Evolutionary conservation across 2,113 vertebrate species (phyloP).

Genomic region (Coregonus clupeaformis): DNA sequence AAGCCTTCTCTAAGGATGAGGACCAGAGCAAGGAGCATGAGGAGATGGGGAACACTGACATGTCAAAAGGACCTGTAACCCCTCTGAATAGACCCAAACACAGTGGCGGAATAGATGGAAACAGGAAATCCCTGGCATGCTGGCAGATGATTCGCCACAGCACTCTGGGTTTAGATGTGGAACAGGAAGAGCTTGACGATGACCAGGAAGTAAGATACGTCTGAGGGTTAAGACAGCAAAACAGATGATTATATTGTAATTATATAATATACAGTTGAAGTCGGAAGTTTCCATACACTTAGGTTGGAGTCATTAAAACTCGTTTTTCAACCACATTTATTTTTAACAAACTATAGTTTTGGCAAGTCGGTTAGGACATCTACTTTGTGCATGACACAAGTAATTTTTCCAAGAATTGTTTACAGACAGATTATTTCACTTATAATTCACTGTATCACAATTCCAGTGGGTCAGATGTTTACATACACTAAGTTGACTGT

Average conservation of each 20-base stretch:
- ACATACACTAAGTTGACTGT: no score
- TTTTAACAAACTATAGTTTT: no score
- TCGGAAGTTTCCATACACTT: no score
- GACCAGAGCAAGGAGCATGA: constrained; percentile 55
- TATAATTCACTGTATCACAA: no score
- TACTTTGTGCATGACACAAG: no score
- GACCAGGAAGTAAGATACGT: constrained; percentile 55
- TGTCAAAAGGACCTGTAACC: constrained; percentile 10
- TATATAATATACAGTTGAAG: constrained; percentile 1
- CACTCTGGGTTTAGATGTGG: constrained; percentile 67
- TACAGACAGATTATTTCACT: no score
- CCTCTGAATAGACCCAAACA: constrained; percentile 30
- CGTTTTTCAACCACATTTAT: no score
- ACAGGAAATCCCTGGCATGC: constrained; percentile 65
- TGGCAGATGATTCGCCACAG: constrained; percentile 83
- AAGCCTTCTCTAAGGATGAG: constrained; percentile 77
- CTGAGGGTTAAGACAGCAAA: constrained; percentile 22
- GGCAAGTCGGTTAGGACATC: no score
- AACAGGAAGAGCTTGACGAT: constrained; percentile 43
- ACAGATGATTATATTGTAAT: neutral
- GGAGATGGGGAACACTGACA: constrained; percentile 43
- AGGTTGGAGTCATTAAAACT: no score
- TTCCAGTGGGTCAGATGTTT: no score
- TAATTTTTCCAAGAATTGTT: no score
- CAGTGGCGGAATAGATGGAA: constrained; percentile 5